Percentiles rank a stretch among this genome's conserved stretches.
These are phyloP conservation scores for Lepidocyrtinus sp. DNA, from an alignment of 2,888 invertebrate species.

Conservation along the genomic window DNA sequence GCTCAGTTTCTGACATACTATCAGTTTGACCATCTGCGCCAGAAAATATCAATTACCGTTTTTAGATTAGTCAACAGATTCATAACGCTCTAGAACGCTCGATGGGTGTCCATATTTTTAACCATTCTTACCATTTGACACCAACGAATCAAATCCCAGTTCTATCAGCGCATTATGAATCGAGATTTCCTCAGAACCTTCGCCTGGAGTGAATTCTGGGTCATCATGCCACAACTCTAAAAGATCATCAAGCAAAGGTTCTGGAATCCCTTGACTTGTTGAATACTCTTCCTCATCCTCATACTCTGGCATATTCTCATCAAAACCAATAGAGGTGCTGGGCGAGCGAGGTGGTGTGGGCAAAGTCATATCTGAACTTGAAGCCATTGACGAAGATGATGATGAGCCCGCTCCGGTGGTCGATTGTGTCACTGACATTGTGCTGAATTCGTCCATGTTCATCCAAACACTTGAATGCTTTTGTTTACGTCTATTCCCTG, in stretches of 20 bases:
- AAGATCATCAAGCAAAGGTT: constrained; percentile 64
- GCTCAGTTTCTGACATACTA: constrained; percentile 47
- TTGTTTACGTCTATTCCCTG: constrained; percentile 55
- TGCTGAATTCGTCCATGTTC: constrained; percentile 51
- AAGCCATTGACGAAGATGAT: constrained; percentile 14
- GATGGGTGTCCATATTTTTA: background rate
- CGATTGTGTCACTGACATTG: constrained; percentile 38
- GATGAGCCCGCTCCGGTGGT: constrained; percentile 26
- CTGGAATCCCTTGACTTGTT: constrained; percentile 50
- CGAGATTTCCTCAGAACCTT: constrained; percentile 57
- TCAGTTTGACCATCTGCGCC: constrained; percentile 48
- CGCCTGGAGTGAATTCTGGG: constrained; percentile 40
- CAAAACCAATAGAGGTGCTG: constrained; percentile 39
- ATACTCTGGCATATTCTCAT: constrained; percentile 50
- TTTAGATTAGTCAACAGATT: background rate
- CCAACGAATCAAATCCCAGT: constrained; percentile 61
- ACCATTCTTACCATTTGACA: constrained; percentile 42
- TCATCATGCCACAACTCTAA: constrained; percentile 64
- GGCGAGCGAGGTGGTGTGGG: constrained; percentile 67
- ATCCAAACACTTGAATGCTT: constrained; percentile 55
- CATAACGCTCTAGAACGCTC: background rate
- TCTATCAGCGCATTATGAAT: constrained; percentile 60
- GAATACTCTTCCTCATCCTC: constrained; percentile 53
- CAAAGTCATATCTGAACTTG: constrained; percentile 55
- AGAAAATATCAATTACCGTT: background rate